Base-by-base conservation (phyloP, 2,888 invertebrate species). In the Drosophila anceps region DNA sequence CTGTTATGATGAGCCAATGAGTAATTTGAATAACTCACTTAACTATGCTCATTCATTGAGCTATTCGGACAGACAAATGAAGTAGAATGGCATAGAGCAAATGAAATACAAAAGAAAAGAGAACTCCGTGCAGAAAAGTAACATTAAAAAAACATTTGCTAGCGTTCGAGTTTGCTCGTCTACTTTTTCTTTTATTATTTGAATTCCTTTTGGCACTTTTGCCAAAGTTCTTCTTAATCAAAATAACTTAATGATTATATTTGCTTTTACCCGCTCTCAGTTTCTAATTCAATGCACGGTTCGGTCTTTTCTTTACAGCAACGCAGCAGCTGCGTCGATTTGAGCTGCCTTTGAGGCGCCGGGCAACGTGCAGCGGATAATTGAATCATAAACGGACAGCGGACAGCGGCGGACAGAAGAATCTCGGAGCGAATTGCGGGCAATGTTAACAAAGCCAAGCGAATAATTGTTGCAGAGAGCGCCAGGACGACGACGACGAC, bases 211-310 rank as follows among this genome's bases (percentile, higher is more conserved):
- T 81, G 81, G 80, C 88, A 73, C 75, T 84, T 75, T 79, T 33
- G 76, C 76, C 71, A 85, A 79, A 88, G 81, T 88, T 90, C 75
- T 80, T 82, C 81, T 85, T 85, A 88, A 85, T 85, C 84, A 90
- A 86, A 86, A 88, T 86, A 88, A 86, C 84, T 88, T 90, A 90
- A 90, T 86, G 82, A 90, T 86, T 81, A 74, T 88, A 88, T 86
- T 88, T 90, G 88, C 82, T 62, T 77, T 73, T 71, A 70, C 64
- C 73, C 80, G 54, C 69, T 70, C 69, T 61, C 69, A 81, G 64
- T 70, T 65, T 73, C 75, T 84, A 88, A 78, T 59, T 55, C 50
- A 33, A 50, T 50, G 50, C 50, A 50, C 58, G 20, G 35, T 43
- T 62, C n/a, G 53, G 24, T 51, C 29, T 63, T 37, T 54, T 51